Percentiles rank a stretch among this genome's conserved stretches.
Evolutionary conservation across 2,113 vertebrate species (phyloP).

Genomic region (Conger conger): DNA sequence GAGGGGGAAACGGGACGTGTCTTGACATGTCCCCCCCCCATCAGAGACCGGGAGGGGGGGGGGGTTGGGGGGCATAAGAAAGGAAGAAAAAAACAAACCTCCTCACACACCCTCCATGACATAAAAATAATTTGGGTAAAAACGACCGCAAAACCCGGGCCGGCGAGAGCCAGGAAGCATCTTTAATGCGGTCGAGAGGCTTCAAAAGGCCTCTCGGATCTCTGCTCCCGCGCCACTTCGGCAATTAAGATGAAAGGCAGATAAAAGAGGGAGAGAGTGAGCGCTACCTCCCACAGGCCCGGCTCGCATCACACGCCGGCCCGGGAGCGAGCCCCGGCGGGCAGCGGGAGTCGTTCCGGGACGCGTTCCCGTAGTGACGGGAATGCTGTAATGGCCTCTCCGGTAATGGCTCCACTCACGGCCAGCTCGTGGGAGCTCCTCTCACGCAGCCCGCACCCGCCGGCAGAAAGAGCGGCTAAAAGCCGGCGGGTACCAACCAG

Average conservation of each 20-base stretch:
- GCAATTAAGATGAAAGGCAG: slow-evolving; percentile 40
- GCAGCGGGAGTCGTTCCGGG: background rate
- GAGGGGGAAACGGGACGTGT: slow-evolving; percentile 9
- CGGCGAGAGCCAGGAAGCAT: slow-evolving; percentile 46
- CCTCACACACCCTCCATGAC: slow-evolving; percentile 27
- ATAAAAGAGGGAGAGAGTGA: slow-evolving; percentile 40
- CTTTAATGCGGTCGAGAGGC: slow-evolving; percentile 50
- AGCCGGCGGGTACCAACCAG: background rate
- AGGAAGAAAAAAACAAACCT: slow-evolving; percentile 25
- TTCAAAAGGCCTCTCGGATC: slow-evolving; percentile 51
- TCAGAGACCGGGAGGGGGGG: slow-evolving; percentile 14
- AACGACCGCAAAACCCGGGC: slow-evolving; percentile 30
- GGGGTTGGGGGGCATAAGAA: background rate
- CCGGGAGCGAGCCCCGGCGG: background rate
- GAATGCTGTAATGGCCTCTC: slow-evolving; percentile 13
- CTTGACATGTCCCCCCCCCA: slow-evolving; percentile 17
- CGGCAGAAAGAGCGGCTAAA: background rate
- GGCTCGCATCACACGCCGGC: background rate
- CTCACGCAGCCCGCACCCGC: background rate
- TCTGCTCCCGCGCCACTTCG: slow-evolving; percentile 24
- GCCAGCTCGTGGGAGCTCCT: background rate
- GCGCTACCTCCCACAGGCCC: slow-evolving; percentile 14
- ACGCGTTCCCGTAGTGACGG: background rate
- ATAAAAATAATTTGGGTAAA: slow-evolving; percentile 40
- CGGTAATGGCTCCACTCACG: background rate